Percentiles rank a stretch among this genome's conserved stretches.
These are phyloP conservation scores for Caradrina clavipalpis DNA, from an alignment of 2,888 invertebrate genomes.

Conservation along the genomic window DNA sequence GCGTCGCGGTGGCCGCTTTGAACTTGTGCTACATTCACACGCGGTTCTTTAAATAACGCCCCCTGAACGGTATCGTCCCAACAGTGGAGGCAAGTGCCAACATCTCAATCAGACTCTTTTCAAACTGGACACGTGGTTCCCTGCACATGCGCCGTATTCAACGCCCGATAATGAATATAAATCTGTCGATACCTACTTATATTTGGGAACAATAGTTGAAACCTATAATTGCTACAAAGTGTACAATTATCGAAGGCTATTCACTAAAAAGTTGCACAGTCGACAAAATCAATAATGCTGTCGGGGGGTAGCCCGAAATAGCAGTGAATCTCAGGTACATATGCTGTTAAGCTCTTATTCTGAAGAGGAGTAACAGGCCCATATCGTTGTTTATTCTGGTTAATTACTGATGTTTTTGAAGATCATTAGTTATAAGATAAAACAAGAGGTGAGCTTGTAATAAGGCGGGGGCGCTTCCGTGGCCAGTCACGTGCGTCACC, in stretches of 20 bases:
- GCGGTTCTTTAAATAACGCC: conserved; percentile 84
- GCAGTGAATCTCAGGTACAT: neutral
- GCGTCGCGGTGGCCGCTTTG: conserved; percentile 79
- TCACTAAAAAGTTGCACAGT: conserved; percentile 29
- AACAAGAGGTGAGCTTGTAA: conserved; percentile 47
- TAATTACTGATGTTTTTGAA: conserved; percentile 14
- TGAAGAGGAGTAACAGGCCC: neutral
- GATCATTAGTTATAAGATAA: conserved; percentile 33
- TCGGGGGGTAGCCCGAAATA: neutral
- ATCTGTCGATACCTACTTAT: conserved; percentile 29
- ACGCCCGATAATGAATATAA: conserved; percentile 36
- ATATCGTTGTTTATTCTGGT: conserved; percentile 7
- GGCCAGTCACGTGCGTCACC: conserved; percentile 72
- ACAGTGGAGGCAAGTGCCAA: conserved; percentile 79
- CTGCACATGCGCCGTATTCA: conserved; percentile 43
- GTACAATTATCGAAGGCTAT: conserved; percentile 29
- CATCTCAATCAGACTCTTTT: conserved; percentile 79
- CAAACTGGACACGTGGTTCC: conserved; percentile 79
- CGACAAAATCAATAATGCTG: conserved; percentile 6
- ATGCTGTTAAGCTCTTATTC: neutral
- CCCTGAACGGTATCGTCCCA: conserved; percentile 70
- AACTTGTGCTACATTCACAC: conserved; percentile 88
- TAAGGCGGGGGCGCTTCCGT: conserved; percentile 69
- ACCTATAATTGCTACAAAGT: conserved; percentile 29
- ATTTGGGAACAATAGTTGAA: conserved; percentile 21